Base-by-base conservation (phyloP, 2,797 vertebrate species). In the Chiloscyllium punctatum region DNA sequence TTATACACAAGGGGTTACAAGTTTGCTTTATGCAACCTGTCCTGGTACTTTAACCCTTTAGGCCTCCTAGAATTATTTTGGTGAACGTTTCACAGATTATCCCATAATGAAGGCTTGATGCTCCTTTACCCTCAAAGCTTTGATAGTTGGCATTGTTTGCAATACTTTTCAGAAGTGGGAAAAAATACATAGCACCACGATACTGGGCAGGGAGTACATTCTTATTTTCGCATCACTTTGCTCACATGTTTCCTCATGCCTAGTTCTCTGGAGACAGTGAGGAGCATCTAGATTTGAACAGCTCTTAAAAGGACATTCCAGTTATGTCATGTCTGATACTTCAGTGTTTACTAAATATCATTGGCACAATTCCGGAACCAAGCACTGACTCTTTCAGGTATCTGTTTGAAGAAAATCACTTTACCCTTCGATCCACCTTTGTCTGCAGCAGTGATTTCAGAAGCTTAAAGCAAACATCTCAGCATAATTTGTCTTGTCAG, bases 401-500 rank as follows among this genome's bases (percentile, higher is more conserved):
- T 8, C n/a, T 71, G 37, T 27, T 94, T 94, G 91, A 94, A 71
- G 37, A 53, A 94, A 71, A 37, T 53, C 37, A 53, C 53, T 62
- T 62, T 90, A 62, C 62, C 6, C 82, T 84, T 62, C 16, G 66
- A 68, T 23, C 88, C 88, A 68, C 3, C 88, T 91, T n/a, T 6
- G 0, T 42, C 69, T 15, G 27, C 66, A 94, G 42, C 94, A 91
- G 57, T 66, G 62, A 91, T 68, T 91, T 68, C 30, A 91, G 68
- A 91, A 48, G 16, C 66, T 86, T 68, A 88, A 25, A 86, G 57
- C 68, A 33, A 30, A 57, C 86, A 69, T 69, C 68, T 95, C 21
- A 51, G 42, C 57, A 71, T 95, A 95, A 95, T 90, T 62, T 71
- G 68, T 37, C 95, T 72, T 91, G 95, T 95, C 84, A 88, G 62